These are phyloP conservation scores for Blera fallax DNA, from an alignment of 2,888 invertebrate species.

Conservation along the genomic window DNA sequence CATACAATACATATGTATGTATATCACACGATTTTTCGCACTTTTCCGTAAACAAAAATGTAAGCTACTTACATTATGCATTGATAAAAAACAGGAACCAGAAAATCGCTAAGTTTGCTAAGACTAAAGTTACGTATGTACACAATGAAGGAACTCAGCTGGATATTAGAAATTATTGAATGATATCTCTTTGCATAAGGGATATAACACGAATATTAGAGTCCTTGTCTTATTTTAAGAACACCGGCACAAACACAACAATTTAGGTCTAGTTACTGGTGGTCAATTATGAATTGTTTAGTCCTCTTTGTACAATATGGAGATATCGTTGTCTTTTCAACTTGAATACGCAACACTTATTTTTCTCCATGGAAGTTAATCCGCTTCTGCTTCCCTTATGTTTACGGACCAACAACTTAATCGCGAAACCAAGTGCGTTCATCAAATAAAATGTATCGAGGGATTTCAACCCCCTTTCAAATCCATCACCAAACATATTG, in stretches of 20 bases:
- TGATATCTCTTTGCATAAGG: conserved; percentile 1
- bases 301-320: neutral
- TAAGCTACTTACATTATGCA: no score
- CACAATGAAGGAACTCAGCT: conserved; percentile 6
- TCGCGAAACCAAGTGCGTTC: conserved; percentile 67
- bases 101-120: neutral
- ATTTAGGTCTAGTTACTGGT: conserved; percentile 4
- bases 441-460: conserved; percentile 57
- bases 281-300: conserved; percentile 60
- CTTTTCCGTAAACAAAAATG: neutral
- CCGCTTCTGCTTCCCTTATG: conserved; percentile 66
- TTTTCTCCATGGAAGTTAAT: conserved; percentile 72
- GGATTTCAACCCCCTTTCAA: conserved; percentile 56
- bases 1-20: no score
- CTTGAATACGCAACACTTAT: conserved; percentile 70
- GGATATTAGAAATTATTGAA: neutral
- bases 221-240: neutral
- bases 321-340: conserved; percentile 55
- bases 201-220: neutral
- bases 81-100: no score
- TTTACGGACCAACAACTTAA: conserved; percentile 72
- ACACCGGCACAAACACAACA: neutral
- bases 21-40: no score
- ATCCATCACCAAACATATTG: conserved; percentile 59
- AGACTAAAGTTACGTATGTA: neutral